Percentiles rank a stretch among this genome's conserved stretches.
Conservation (phyloP, 2,888 invertebrate genomes). For the Plagiodera versicolora region DNA sequence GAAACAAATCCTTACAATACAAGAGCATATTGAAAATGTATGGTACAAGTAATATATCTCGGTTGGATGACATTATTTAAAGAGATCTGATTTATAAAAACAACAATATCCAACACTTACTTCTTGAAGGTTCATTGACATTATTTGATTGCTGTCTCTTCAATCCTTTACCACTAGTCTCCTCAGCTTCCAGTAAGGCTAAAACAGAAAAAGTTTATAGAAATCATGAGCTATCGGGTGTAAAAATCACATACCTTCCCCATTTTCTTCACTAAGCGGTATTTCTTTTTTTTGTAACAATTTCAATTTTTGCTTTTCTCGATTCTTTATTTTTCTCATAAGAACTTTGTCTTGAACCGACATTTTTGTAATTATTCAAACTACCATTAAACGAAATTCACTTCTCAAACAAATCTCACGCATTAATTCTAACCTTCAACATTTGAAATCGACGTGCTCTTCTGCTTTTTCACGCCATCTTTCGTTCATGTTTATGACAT, state of each 20-base stretch:
- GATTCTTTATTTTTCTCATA: constrained; percentile 76
- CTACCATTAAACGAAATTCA: neutral
- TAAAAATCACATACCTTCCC: constrained; percentile 36
- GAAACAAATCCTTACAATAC: constrained; percentile 18
- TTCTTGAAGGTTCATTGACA: neutral
- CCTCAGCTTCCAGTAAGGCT: constrained; percentile 4
- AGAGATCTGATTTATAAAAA: too few relatives aligned
- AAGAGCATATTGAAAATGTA: too few relatives aligned
- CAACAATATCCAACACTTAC: neutral
- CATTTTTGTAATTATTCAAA: constrained; percentile 51
- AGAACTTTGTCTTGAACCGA: constrained; percentile 71
- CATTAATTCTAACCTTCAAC: too few relatives aligned
- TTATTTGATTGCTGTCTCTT: neutral
- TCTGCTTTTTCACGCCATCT: too few relatives aligned
- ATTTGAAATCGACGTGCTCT: too few relatives aligned
- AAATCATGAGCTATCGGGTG: too few relatives aligned
- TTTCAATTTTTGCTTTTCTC: constrained; percentile 71
- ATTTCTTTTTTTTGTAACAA: constrained; percentile 62
- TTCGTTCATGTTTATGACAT: too few relatives aligned
- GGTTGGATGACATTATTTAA: too few relatives aligned
- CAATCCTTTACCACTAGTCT: neutral
- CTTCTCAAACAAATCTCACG: too few relatives aligned
- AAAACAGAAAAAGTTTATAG: neutral
- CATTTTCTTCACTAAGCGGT: constrained; percentile 44
- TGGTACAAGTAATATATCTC: too few relatives aligned